Base-by-base conservation (phyloP, 2,888 invertebrate species). In the Clepsis dumicolana region DNA sequence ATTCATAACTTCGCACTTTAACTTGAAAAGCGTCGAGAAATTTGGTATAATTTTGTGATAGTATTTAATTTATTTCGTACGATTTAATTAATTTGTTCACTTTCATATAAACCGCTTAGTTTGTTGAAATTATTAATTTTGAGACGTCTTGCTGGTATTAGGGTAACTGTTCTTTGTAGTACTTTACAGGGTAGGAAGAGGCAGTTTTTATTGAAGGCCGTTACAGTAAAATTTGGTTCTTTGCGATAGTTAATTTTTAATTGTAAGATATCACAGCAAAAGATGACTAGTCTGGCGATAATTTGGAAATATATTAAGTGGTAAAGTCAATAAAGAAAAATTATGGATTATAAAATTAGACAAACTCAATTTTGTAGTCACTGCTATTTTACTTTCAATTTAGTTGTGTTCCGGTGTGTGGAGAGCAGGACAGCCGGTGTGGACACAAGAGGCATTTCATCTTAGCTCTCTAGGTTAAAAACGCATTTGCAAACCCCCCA, bases 1-100 rank as follows among this genome's bases (percentile, higher is more conserved):
- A 77, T 76, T 74, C 75, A 72, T 61, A 72, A 68, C 68, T 68
- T 68, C 38, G 63, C 64, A 64, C 64, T 68, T 59, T 24, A 59
- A 24, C 35, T 68, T 67, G 56, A 32, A 48, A 48, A 12, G 63
- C 50, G 56, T 57, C 41, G 27, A 12, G 61, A 38, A 66, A 62
- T 61, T 54, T 25, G 48, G 29, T 63, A 56, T 57, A 56, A 50
- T 57, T 63, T 24, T 62, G 62, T 57, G 35, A 63, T 63, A 56
- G 48, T 56, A 56, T 48, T 63, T 32, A 67, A 63, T 56, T 57
- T 16, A 41, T 67, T 38, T 57, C 24, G 41, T 62, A 62, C 41
- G 16, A 25, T 54, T 62, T 62, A 56, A 62, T 56, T 62, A 62
- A 48, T 41, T 41, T 60, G 38, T 54, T 44, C 44, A 14, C 25